A percentile compares a stretch with the other conserved stretches of the same genome.
Evolutionary conservation across 2,113 vertebrate species (phyloP).

Genomic region (Loxodonta africana): DNA sequence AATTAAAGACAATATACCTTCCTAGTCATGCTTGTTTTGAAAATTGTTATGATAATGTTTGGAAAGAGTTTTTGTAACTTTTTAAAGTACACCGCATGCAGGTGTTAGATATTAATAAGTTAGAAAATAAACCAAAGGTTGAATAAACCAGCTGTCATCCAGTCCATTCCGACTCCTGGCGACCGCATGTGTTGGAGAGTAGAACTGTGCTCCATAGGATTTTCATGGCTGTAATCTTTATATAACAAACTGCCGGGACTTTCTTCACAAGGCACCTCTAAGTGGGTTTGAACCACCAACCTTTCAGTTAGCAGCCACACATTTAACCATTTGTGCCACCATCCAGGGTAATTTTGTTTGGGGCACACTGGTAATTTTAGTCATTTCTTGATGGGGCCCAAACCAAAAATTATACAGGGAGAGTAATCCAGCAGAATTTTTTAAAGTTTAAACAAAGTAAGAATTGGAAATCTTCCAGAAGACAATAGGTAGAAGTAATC

Average conservation of each 20-base stretch:
- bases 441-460: not conserved
- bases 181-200: not conserved
- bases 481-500: not conserved
- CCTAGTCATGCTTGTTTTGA: not conserved
- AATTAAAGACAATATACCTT: not conserved
- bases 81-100: not conserved
- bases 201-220: not conserved
- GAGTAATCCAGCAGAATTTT: slow-evolving; percentile 3
- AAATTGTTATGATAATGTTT: not conserved
- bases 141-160: not conserved
- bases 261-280: not conserved
- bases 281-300: not conserved
- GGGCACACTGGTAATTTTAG: not conserved
- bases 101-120: not conserved
- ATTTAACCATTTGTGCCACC: no score
- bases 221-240: not conserved
- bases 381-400: not conserved
- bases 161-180: not conserved
- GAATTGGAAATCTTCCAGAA: slow-evolving; percentile 55
- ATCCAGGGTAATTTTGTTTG: not conserved
- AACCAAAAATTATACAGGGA: slow-evolving; percentile 3
- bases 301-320: no score
- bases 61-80: not conserved
- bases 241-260: not conserved
- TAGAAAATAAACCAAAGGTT: not conserved